These are phyloP conservation scores for Hippocampus zosterae DNA, from an alignment of 2,113 vertebrate genomes.

Conservation along the genomic window DNA sequence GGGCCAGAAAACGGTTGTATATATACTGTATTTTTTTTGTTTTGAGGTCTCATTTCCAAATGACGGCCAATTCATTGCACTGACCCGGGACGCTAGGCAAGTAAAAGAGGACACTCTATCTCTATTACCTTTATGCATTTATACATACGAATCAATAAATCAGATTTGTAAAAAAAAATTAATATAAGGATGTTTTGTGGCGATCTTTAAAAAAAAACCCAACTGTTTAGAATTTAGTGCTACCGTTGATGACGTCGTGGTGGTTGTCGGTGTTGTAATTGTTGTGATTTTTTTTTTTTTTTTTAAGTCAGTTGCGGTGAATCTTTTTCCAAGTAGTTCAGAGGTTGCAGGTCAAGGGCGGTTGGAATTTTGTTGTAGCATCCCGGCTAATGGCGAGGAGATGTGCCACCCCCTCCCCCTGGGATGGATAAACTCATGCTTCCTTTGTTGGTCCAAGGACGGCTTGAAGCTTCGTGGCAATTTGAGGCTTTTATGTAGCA, in stretches of 20 bases:
- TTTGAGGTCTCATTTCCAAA: slow-evolving; percentile 38
- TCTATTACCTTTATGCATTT: slow-evolving; percentile 77
- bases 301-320: slow-evolving; percentile 34
- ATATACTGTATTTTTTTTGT: slow-evolving; percentile 2
- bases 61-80: slow-evolving; percentile 65
- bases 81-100: slow-evolving; percentile 69
- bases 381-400: slow-evolving; percentile 36
- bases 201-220: slow-evolving; percentile 55
- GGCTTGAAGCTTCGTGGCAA: background rate
- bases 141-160: slow-evolving; percentile 74
- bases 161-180: slow-evolving; percentile 80
- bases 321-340: slow-evolving; percentile 47
- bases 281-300: slow-evolving; percentile 61
- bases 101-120: slow-evolving; percentile 69
- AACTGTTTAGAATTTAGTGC: slow-evolving; percentile 54
- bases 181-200: slow-evolving; percentile 78
- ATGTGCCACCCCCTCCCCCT: slow-evolving; percentile 5
- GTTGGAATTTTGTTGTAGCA: slow-evolving; percentile 49
- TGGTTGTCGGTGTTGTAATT: slow-evolving; percentile 67
- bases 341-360: slow-evolving; percentile 36
- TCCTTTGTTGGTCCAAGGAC: slow-evolving; percentile 29
- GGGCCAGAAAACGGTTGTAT: slow-evolving; percentile 30
- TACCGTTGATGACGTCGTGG: slow-evolving; percentile 52
- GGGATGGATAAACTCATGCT: slow-evolving; percentile 26
- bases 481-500: slow-evolving; percentile 30